These are phyloP conservation scores for Phyto melanocephala DNA, from an alignment of 2,888 invertebrate species.

Conservation along the genomic window DNA sequence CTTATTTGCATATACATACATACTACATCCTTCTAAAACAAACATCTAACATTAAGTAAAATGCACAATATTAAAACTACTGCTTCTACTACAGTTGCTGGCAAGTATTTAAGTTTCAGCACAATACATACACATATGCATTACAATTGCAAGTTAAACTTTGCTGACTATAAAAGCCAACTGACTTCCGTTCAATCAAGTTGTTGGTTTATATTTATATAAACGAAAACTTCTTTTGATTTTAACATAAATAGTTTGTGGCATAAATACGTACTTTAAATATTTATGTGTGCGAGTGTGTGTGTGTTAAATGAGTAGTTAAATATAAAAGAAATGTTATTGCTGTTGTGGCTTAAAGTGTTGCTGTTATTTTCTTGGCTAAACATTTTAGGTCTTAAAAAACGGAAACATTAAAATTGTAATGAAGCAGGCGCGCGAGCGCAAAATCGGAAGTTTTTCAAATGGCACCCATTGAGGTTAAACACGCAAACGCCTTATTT, in stretches of 20 bases:
- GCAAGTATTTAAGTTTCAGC: slow-evolving; percentile 45
- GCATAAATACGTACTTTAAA: too few relatives aligned
- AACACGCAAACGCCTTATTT: slow-evolving; percentile 56
- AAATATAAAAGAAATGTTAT: slow-evolving; percentile 20
- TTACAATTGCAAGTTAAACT: slow-evolving; percentile 62
- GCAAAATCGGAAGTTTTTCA: slow-evolving; percentile 56
- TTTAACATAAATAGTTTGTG: slow-evolving; percentile 47
- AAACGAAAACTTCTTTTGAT: slow-evolving; percentile 44
- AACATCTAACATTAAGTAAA: slow-evolving; percentile 27
- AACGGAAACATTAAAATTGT: slow-evolving; percentile 66
- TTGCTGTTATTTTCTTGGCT: background rate
- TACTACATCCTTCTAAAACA: slow-evolving; percentile 7
- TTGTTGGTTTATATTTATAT: slow-evolving; percentile 38
- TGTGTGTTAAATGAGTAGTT: slow-evolving; percentile 27
- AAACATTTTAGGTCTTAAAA: background rate
- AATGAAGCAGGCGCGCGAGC: slow-evolving; percentile 49
- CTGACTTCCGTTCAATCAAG: slow-evolving; percentile 61
- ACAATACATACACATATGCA: slow-evolving; percentile 45
- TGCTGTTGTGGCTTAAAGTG: background rate
- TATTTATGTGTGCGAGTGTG: background rate
- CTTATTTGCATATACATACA: background rate
- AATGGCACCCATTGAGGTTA: slow-evolving; percentile 63
- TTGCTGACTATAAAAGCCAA: slow-evolving; percentile 61
- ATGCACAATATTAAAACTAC: slow-evolving; percentile 11
- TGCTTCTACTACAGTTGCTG: background rate